Conservation (phyloP, 1,140 invertebrate species). For the Harpegnathos saltator region DNA sequence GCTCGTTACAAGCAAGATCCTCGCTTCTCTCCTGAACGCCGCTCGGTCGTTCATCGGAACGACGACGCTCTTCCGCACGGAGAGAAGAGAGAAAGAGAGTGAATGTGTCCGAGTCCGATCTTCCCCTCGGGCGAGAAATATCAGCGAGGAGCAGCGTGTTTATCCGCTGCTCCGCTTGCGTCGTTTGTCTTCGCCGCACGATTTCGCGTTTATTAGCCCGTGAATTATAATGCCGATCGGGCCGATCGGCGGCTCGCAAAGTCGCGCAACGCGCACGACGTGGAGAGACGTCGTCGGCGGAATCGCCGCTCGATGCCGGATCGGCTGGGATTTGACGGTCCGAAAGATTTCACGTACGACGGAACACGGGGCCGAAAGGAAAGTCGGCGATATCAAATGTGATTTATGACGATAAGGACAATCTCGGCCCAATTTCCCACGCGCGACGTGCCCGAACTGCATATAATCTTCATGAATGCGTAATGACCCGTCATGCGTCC, state of each 20-base stretch:
- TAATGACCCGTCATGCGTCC: constrained; percentile 72
- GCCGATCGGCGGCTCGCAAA: too few species aligned
- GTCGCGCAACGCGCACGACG: too few species aligned
- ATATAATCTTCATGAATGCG: constrained; percentile 81
- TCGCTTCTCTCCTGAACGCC: constrained; percentile 32
- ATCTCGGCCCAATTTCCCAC: constrained; percentile 80
- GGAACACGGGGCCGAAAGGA: constrained; percentile 24
- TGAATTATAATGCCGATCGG: neutral
- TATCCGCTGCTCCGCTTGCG: too few species aligned
- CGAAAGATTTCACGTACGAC: constrained; percentile 10
- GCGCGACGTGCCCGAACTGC: constrained; percentile 77
- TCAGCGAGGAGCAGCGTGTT: too few species aligned
- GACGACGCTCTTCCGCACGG: too few species aligned
- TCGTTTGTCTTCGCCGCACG: constrained; percentile 23
- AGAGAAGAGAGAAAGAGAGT: too few species aligned
- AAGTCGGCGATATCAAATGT: constrained; percentile 74
- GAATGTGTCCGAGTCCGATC: too few species aligned
- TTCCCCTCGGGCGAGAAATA: too few species aligned
- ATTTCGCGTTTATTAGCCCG: constrained; percentile 4
- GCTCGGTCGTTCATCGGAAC: too few species aligned
- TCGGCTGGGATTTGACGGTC: neutral
- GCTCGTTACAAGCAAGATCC: constrained; percentile 44
- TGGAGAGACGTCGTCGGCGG: too few species aligned
- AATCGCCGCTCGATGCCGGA: too few species aligned
- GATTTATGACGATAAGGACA: constrained; percentile 80